phyloP scores from a whole-genome alignment of 2,797 vertebrate genomes.

The Heliangelus exortis region DNA sequence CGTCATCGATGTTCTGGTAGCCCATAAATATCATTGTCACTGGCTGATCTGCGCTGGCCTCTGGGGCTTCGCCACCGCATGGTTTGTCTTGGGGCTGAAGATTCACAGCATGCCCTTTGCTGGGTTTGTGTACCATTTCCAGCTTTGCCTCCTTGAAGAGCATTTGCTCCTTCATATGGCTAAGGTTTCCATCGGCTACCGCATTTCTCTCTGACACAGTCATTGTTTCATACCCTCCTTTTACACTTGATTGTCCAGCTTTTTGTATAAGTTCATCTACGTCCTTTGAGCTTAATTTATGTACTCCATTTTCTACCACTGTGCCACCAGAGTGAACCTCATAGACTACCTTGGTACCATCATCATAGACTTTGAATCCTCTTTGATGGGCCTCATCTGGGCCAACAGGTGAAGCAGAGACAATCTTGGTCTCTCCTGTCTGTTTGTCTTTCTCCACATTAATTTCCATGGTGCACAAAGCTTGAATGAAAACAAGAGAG shows the following conservation, averaged over 20 bases:
- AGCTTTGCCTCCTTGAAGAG: constrained; percentile 89
- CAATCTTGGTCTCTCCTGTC: constrained; percentile 93
- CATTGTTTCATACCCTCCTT: constrained; percentile 74
- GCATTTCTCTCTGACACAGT: constrained; percentile 79
- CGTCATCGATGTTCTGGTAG: constrained; percentile 92
- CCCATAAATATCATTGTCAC: constrained; percentile 99
- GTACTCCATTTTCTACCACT: constrained; percentile 91
- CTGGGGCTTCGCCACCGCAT: constrained; percentile 73
- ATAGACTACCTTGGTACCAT: constrained; percentile 94
- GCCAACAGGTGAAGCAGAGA: constrained; percentile 89
- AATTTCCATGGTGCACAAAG: constrained; percentile 99
- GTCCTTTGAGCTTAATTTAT: constrained; percentile 88
- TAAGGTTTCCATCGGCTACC: constrained; percentile 81
- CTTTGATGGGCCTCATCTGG: constrained; percentile 88
- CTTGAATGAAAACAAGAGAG: constrained; percentile 90
- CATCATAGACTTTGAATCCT: constrained; percentile 95
- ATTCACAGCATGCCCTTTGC: constrained; percentile 77
- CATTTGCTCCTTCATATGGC: constrained; percentile 84
- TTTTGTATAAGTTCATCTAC: constrained; percentile 92
- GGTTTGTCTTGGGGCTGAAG: constrained; percentile 70
- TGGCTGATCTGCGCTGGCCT: constrained; percentile 86
- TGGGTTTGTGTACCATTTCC: constrained; percentile 86
- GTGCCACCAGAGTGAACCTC: constrained; percentile 90
- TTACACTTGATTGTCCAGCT: constrained; percentile 82
- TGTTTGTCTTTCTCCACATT: constrained; percentile 95